phyloP scores from a whole-genome alignment of 1,140 invertebrate species.

The Cheumatopsyche charites region DNA sequence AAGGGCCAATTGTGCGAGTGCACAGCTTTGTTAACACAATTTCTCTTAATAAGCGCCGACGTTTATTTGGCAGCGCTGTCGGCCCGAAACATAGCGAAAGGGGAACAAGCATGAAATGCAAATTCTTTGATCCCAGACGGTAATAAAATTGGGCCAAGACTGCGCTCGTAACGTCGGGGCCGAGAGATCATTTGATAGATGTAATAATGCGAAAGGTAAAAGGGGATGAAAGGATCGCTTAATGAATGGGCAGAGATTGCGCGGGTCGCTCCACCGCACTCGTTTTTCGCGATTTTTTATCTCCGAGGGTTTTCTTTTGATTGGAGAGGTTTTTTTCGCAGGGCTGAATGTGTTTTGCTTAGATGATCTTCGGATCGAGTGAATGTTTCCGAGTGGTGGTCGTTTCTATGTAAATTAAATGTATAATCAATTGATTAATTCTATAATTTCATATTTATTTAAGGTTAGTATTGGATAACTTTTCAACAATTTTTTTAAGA shows the following conservation, averaged over 20 bases:
- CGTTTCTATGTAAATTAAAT: too few relatives aligned
- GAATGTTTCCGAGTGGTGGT: too few relatives aligned
- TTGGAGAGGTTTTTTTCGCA: too few relatives aligned
- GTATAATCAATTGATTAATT: too few relatives aligned
- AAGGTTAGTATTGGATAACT: too few relatives aligned
- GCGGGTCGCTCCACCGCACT: not conserved
- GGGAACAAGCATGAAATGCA: conserved; percentile 15
- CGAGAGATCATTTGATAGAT: conserved; percentile 26
- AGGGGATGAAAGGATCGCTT: conserved; percentile 23
- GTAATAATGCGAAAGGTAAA: conserved; percentile 25
- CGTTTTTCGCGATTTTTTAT: not conserved
- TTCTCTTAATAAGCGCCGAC: conserved; percentile 33
- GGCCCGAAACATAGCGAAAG: not conserved
- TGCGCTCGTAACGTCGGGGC: not conserved
- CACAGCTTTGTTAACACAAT: conserved; percentile 31
- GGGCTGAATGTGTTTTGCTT: too few relatives aligned
- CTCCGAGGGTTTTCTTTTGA: too few relatives aligned
- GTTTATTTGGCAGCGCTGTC: conserved; percentile 30
- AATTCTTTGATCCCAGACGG: conserved; percentile 25
- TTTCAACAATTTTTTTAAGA: too few relatives aligned
- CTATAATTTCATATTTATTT: too few relatives aligned
- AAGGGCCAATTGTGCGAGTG: conserved; percentile 23
- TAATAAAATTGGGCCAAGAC: conserved; percentile 34
- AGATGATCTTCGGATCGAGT: too few relatives aligned
- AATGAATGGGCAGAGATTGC: conserved; percentile 23